A percentile compares a stretch with the other conserved stretches of the same genome.
phyloP scores from a whole-genome alignment of 2,113 vertebrate genomes.

The Gracilinanus agilis region DNA sequence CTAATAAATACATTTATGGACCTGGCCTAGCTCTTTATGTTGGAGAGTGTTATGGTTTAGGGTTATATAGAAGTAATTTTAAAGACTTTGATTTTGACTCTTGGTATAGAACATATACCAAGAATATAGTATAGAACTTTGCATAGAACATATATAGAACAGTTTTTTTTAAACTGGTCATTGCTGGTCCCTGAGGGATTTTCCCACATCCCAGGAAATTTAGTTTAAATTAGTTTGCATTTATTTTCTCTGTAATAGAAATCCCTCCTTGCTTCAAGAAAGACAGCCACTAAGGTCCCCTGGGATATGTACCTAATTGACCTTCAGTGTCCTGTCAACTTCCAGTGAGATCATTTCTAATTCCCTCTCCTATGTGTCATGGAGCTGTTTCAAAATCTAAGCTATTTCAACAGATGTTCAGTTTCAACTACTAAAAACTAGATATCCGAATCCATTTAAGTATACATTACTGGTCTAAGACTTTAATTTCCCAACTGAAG shows the following conservation, averaged over 20 bases:
- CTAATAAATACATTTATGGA: background rate
- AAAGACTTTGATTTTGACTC: constrained; percentile 7
- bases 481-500: constrained; percentile 10
- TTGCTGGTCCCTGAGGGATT: background rate
- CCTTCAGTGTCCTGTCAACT: background rate
- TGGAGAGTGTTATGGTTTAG: background rate
- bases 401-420: constrained; percentile 61
- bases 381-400: constrained; percentile 45
- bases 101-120: background rate
- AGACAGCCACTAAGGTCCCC: background rate
- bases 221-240: background rate
- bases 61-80: constrained; percentile 7
- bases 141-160: background rate
- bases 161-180: background rate
- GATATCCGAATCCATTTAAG: constrained; percentile 47
- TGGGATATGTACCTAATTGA: constrained; percentile 16
- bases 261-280: background rate
- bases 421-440: constrained; percentile 56
- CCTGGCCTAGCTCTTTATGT: background rate
- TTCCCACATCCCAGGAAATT: background rate
- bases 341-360: constrained; percentile 41
- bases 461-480: constrained; percentile 19
- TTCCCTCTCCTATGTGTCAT: constrained; percentile 30
- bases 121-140: too few species aligned
- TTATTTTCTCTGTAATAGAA: background rate